Evolutionary conservation across 2,797 vertebrate species (phyloP).

Genomic region (Chaenodraco wilsoni): DNA sequence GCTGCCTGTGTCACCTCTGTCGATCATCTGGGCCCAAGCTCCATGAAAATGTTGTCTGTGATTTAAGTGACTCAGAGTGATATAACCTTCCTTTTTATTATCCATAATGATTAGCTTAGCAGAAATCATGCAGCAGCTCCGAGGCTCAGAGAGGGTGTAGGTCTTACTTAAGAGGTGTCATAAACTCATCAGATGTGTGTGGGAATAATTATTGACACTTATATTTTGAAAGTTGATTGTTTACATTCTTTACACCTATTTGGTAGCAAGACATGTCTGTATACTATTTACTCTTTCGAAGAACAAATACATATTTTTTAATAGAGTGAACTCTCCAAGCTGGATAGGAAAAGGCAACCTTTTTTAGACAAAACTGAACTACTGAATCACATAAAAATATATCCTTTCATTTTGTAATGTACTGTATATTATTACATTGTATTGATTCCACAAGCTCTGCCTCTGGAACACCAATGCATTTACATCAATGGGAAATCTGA

Average conservation of each 20-base stretch:
- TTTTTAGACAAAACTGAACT: background rate
- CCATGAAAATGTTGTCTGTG: conserved; percentile 15
- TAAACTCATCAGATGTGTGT: background rate
- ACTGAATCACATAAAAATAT: background rate
- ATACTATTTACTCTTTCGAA: background rate
- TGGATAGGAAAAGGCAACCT: no score
- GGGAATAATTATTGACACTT: background rate
- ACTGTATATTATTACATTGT: background rate
- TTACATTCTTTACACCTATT: background rate
- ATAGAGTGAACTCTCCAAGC: background rate
- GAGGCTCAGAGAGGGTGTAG: background rate
- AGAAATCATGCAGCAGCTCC: conserved; percentile 7
- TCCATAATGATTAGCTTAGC: conserved; percentile 83
- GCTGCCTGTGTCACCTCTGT: conserved; percentile 27
- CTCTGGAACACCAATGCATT: background rate
- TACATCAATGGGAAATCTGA: background rate
- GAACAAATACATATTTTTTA: background rate
- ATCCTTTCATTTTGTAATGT: background rate
- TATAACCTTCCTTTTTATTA: conserved; percentile 72
- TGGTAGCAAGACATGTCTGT: background rate
- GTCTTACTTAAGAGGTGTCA: conserved; percentile 6
- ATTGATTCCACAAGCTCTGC: background rate
- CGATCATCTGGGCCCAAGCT: conserved; percentile 32
- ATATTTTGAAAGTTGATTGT: background rate
- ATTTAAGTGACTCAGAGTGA: conserved; percentile 50